These are phyloP conservation scores for Megamerina dolium DNA, from an alignment of 2,888 invertebrate species.

Conservation along the genomic window DNA sequence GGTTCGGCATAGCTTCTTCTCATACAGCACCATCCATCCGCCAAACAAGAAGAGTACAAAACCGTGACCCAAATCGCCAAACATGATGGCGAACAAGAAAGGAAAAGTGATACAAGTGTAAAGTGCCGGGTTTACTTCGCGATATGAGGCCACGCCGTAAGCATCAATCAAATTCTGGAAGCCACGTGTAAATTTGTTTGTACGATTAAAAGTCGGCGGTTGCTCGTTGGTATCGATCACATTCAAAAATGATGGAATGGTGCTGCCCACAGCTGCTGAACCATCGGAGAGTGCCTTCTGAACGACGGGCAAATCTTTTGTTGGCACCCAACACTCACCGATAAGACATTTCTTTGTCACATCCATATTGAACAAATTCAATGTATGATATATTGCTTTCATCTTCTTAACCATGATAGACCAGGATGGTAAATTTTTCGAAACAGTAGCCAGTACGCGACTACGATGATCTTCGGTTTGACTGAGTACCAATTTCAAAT, in stretches of 20 bases:
- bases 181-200: conserved; percentile 87
- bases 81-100: conserved; percentile 94
- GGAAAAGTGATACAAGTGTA: conserved; percentile 91
- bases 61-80: conserved; percentile 91
- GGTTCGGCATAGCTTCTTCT: conserved; percentile 69
- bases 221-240: conserved; percentile 74
- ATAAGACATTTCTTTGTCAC: conserved; percentile 87
- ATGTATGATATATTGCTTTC: conserved; percentile 90
- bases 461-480: conserved; percentile 84
- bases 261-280: conserved; percentile 80
- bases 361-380: conserved; percentile 90
- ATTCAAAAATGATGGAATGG: conserved; percentile 89
- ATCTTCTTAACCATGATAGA: conserved; percentile 78
- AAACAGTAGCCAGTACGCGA: conserved; percentile 74
- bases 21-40: conserved; percentile 74
- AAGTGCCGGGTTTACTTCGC: conserved; percentile 86
- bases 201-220: conserved; percentile 89
- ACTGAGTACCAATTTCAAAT: conserved; percentile 70
- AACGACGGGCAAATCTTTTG: conserved; percentile 64
- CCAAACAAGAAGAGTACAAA: conserved; percentile 77
- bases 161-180: conserved; percentile 92
- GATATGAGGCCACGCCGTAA: conserved; percentile 89
- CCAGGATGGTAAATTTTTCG: conserved; percentile 81
- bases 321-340: conserved; percentile 86
- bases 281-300: conserved; percentile 79